These are phyloP conservation scores for Acanthoscelides obtectus DNA, from an alignment of 2,888 invertebrate genomes.

Conservation along the genomic window DNA sequence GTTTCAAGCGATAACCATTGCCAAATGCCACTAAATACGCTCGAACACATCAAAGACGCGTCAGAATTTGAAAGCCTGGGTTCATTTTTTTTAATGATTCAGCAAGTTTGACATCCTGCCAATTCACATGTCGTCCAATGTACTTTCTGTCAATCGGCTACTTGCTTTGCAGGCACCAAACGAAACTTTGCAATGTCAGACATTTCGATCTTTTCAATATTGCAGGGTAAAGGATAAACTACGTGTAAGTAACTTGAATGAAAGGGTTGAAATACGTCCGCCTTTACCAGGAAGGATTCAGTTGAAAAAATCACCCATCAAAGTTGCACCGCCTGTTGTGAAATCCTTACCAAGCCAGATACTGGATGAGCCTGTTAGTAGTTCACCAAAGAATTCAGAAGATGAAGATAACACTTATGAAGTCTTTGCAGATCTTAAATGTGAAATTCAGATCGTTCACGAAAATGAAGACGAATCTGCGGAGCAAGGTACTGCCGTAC, in stretches of 20 bases:
- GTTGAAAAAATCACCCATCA: slow-evolving; percentile 4
- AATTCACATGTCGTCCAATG: too few relatives aligned
- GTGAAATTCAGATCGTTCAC: background rate
- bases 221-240: background rate
- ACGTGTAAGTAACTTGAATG: background rate
- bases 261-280: background rate
- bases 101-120: too few relatives aligned
- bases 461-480: background rate
- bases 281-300: background rate
- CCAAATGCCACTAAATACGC: too few relatives aligned
- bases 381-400: slow-evolving; percentile 1
- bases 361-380: background rate
- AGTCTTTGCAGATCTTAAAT: background rate
- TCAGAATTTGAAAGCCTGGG: too few relatives aligned
- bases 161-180: too few relatives aligned
- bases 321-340: slow-evolving; percentile 12
- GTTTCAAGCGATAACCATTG: too few relatives aligned
- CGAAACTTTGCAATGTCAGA: too few relatives aligned
- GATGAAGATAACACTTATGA: background rate
- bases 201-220: background rate
- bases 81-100: too few relatives aligned
- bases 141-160: too few relatives aligned
- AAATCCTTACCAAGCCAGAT: slow-evolving; percentile 3
- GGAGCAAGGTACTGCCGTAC: background rate
- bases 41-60: too few relatives aligned